These are phyloP conservation scores for Macrosiphum euphorbiae DNA, from an alignment of 2,888 invertebrate genomes.

Conservation along the genomic window DNA sequence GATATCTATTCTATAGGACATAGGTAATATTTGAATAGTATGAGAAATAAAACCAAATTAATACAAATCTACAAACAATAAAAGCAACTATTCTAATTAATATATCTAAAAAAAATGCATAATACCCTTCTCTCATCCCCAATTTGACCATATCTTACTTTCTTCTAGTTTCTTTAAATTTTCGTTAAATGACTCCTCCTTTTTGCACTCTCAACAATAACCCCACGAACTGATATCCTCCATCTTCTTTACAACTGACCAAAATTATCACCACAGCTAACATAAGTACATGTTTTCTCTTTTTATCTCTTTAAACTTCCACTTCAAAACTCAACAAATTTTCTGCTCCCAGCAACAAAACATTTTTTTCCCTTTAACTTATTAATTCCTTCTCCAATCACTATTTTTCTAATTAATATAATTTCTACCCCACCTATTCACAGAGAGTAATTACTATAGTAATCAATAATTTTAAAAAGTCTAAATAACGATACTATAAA, in stretches of 20 bases:
- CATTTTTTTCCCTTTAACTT: neutral
- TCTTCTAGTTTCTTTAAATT: neutral
- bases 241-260: neutral
- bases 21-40: neutral
- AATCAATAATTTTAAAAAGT: neutral
- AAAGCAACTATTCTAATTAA: neutral
- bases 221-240: neutral
- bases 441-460: neutral
- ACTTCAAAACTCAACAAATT: neutral
- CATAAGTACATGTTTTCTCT: neutral
- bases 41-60: neutral
- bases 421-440: neutral
- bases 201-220: neutral
- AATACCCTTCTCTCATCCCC: neutral
- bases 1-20: neutral
- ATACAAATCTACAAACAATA: neutral
- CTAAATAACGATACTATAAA: neutral
- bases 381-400: neutral
- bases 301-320: neutral
- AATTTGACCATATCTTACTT: neutral
- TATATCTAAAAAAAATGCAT: neutral
- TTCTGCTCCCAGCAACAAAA: neutral
- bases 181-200: neutral
- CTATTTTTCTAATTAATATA: neutral
- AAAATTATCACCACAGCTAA: neutral